phyloP scores from a whole-genome alignment of 2,797 vertebrate genomes.

The Gadopsis bispinosus region DNA sequence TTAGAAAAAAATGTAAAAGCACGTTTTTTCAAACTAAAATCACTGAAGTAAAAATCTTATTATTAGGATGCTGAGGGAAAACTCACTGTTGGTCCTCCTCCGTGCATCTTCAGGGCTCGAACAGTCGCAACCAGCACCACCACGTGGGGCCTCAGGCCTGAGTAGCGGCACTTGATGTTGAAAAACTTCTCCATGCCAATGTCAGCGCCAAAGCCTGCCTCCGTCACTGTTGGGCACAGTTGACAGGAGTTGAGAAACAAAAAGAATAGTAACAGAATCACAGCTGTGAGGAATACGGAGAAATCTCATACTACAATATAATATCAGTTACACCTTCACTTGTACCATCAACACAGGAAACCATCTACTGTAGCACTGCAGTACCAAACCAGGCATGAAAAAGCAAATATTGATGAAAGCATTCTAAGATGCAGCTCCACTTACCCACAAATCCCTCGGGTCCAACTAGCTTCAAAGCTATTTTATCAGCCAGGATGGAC shows the following conservation, averaged over 20 bases:
- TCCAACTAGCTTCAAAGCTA: constrained; percentile 96
- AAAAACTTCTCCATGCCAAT: constrained; percentile 99
- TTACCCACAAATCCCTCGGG: constrained; percentile 96
- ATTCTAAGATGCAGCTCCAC: constrained; percentile 10
- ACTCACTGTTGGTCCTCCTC: constrained; percentile 93
- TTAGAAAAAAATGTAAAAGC: background rate
- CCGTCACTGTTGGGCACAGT: constrained; percentile 88
- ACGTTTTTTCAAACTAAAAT: background rate
- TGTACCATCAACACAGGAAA: background rate
- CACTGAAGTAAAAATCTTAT: background rate
- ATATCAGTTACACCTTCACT: background rate
- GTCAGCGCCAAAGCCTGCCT: constrained; percentile 98
- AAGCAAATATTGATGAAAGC: background rate
- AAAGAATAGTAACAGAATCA: background rate
- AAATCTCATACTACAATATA: background rate
- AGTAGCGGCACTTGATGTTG: constrained; percentile 97
- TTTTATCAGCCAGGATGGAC: constrained; percentile 96
- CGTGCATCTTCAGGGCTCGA: constrained; percentile 98
- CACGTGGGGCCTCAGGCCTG: constrained; percentile 94
- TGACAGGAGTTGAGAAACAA: background rate
- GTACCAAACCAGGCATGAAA: background rate
- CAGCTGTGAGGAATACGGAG: background rate
- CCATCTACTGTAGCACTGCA: too few relatives aligned
- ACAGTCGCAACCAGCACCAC: constrained; percentile 97
- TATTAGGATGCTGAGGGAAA: background rate